Evolutionary conservation across 2,113 vertebrate species (phyloP).

Genomic region (Indicator maculatus): DNA sequence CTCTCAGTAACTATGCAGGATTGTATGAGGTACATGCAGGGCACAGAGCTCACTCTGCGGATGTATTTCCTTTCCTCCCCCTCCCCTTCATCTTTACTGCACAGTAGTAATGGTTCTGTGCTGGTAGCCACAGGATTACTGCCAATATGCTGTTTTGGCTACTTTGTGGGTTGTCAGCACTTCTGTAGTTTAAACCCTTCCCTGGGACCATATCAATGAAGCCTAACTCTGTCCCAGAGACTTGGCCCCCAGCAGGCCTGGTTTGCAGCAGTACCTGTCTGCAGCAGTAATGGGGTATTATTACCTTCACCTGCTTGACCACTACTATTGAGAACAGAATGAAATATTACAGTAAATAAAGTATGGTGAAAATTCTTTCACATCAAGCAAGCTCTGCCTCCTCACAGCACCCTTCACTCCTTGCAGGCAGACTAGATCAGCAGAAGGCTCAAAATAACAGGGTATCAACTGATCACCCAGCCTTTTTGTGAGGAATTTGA

Average conservation of each 20-base stretch:
- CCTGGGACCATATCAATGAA: background rate
- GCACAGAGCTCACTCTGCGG: background rate
- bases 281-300: rapidly evolving
- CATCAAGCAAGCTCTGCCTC: background rate
- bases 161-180: background rate
- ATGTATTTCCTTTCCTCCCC: background rate
- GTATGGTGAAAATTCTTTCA: background rate
- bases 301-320: background rate
- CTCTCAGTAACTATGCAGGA: background rate
- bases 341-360: background rate
- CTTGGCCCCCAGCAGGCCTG: rapidly evolving
- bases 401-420: rapidly evolving
- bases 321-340: background rate
- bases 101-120: rapidly evolving
- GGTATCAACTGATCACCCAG: rapidly evolving
- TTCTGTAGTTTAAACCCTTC: background rate
- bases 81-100: background rate
- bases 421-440: rapidly evolving
- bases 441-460: rapidly evolving
- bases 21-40: rapidly evolving
- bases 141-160: background rate
- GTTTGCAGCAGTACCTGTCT: background rate
- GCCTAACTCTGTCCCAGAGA: background rate
- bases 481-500: background rate
- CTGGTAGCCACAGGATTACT: background rate